Conservation (phyloP, 2,888 invertebrate genomes). For the Ctenicera cuprea region DNA sequence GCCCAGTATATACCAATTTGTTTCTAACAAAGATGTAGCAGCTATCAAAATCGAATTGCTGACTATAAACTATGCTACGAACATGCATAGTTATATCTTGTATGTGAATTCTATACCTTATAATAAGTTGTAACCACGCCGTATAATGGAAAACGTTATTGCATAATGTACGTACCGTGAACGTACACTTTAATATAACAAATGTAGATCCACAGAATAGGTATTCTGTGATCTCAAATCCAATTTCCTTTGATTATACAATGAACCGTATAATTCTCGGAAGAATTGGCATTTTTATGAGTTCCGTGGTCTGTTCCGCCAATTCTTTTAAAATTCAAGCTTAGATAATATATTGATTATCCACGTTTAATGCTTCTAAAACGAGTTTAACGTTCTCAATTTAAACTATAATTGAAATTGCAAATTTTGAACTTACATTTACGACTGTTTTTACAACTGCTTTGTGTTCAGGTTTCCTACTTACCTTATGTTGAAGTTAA, state of each 20-base stretch:
- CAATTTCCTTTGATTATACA: constrained; percentile 47
- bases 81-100: no score
- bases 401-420: background rate
- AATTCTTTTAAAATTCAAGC: constrained; percentile 36
- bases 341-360: constrained; percentile 39
- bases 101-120: no score
- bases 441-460: no score
- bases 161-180: background rate
- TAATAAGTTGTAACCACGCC: no score
- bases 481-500: no score
- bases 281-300: constrained; percentile 45
- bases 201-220: constrained; percentile 12
- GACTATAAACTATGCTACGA: no score
- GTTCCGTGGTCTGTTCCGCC: constrained; percentile 34
- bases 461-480: no score
- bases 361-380: constrained; percentile 15
- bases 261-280: constrained; percentile 40
- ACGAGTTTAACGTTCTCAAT: background rate
- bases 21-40: no score
- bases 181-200: background rate
- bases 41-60: no score
- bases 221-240: constrained; percentile 41
- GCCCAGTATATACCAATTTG: no score
- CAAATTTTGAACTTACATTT: background rate
- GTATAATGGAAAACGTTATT: no score